Conservation (phyloP, 1,140 invertebrate genomes). For the Procambarus clarkii region DNA sequence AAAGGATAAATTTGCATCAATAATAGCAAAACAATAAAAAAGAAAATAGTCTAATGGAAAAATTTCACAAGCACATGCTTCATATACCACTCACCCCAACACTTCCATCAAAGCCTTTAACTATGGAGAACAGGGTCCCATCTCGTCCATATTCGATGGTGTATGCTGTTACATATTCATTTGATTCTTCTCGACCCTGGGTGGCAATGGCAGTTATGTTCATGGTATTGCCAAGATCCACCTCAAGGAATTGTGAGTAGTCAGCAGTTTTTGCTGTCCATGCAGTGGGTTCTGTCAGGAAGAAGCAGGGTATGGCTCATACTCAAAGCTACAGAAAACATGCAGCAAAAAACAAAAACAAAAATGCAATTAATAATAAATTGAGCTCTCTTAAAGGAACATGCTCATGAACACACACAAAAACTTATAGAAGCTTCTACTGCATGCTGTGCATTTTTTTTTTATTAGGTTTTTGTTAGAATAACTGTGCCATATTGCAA, state of each 20-base stretch:
- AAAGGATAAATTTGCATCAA: too few relatives aligned
- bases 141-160: slow-evolving; percentile 93
- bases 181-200: slow-evolving; percentile 90
- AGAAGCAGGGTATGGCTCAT: slow-evolving; percentile 7
- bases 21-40: background rate
- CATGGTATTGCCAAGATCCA: slow-evolving; percentile 91
- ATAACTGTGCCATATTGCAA: too few relatives aligned
- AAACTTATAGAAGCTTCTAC: too few relatives aligned
- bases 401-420: background rate
- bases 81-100: slow-evolving; percentile 82
- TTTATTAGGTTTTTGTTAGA: too few relatives aligned
- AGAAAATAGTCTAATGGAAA: background rate
- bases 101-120: slow-evolving; percentile 90
- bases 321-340: slow-evolving; percentile 24
- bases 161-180: slow-evolving; percentile 95
- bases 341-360: slow-evolving; percentile 6
- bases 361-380: background rate
- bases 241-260: slow-evolving; percentile 91
- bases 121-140: slow-evolving; percentile 90
- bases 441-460: too few relatives aligned
- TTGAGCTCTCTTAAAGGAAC: background rate
- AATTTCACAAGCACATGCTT: background rate
- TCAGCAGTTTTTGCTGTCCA: slow-evolving; percentile 95
- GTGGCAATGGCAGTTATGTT: slow-evolving; percentile 92
- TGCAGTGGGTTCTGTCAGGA: slow-evolving; percentile 86